Conservation (phyloP, 1,140 invertebrate species). For the Phortica variegata region DNA sequence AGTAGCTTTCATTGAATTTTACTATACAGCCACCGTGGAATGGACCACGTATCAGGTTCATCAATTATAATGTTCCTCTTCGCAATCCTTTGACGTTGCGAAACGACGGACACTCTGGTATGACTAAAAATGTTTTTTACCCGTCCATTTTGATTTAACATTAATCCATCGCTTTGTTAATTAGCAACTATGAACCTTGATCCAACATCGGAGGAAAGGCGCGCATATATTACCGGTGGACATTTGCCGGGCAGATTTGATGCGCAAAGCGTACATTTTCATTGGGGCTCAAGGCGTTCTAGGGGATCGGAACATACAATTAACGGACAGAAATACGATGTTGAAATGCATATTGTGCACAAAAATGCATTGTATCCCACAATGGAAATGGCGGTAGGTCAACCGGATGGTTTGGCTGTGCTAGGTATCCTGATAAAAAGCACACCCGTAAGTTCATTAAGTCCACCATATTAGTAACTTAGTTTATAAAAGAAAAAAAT, state of each 20-base stretch:
- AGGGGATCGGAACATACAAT: conserved; percentile 42
- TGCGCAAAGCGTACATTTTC: conserved; percentile 67
- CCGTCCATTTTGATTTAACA: neutral
- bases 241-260: conserved; percentile 62
- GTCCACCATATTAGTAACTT: neutral
- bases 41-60: conserved; percentile 24
- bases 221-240: conserved; percentile 66
- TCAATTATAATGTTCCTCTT: conserved; percentile 25
- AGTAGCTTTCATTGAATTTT: neutral
- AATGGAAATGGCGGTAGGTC: conserved; percentile 21
- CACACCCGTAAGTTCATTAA: conserved; percentile 4
- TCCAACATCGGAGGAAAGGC: conserved; percentile 12
- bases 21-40: no score
- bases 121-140: neutral
- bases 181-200: conserved; percentile 26
- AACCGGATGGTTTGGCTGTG: conserved; percentile 36
- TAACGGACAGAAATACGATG: conserved; percentile 27
- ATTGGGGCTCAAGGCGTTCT: conserved; percentile 60
- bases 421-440: conserved; percentile 32
- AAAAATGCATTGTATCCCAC: conserved; percentile 27
- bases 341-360: conserved; percentile 50
- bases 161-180: neutral
- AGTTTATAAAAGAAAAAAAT: neutral
- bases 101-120: conserved; percentile 40
- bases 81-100: conserved; percentile 21